Evolutionary conservation across 2,113 vertebrate species (phyloP).

Genomic region (Sterrhoptilus dennistouni): DNA sequence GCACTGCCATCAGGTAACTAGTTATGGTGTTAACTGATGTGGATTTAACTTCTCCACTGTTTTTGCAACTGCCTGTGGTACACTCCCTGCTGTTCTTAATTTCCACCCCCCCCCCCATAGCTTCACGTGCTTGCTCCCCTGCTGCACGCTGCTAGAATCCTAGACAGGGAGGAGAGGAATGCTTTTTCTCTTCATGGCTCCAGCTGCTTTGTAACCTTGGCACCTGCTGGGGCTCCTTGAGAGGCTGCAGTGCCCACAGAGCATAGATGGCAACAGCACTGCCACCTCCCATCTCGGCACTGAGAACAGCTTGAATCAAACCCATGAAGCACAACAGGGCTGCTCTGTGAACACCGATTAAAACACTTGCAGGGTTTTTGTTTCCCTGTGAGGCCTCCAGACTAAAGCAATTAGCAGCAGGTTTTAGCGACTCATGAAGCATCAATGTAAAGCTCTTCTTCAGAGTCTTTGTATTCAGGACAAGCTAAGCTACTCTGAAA

Average conservation of each 20-base stretch:
- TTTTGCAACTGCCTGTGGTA: not conserved
- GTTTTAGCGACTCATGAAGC: not conserved
- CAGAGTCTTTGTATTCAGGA: not conserved
- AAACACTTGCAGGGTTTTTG: not conserved
- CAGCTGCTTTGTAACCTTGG: not conserved
- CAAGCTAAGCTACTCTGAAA: not conserved
- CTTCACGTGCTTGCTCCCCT: not conserved
- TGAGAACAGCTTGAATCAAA: not conserved
- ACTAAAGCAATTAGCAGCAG: not conserved
- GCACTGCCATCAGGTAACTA: not conserved
- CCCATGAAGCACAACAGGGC: not conserved
- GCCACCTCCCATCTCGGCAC: not conserved
- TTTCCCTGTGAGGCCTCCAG: not conserved
- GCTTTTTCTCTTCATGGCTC: not conserved
- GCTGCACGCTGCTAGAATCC: not conserved
- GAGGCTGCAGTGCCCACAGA: not conserved
- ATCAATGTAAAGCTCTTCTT: not conserved
- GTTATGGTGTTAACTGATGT: not conserved
- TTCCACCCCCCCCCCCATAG: accelerated
- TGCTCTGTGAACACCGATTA: not conserved
- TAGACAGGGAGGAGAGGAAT: not conserved
- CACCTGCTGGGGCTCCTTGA: not conserved
- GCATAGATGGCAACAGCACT: not conserved
- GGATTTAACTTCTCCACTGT: not conserved
- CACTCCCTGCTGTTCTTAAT: not conserved